These are phyloP conservation scores for Hoplodrina ambigua DNA, from an alignment of 2,888 invertebrate genomes.

Conservation along the genomic window DNA sequence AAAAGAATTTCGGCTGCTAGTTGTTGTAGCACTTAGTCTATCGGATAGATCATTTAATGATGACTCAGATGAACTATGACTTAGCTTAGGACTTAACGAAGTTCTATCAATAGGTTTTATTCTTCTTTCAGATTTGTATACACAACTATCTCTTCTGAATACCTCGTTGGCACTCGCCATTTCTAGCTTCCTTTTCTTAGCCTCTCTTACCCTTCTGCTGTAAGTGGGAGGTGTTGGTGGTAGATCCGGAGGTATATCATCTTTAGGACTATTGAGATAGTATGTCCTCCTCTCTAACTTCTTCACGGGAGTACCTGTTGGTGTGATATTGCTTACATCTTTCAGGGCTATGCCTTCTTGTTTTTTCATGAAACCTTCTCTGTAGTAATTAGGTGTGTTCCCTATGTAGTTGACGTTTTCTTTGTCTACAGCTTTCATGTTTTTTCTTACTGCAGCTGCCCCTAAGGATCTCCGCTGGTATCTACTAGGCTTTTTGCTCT, in stretches of 20 bases:
- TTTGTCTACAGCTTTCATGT: slow-evolving; percentile 80
- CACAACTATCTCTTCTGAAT: slow-evolving; percentile 80
- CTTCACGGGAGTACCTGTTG: slow-evolving; percentile 83
- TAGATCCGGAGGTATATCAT: slow-evolving; percentile 81
- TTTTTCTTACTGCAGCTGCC: slow-evolving; percentile 80
- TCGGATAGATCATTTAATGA: slow-evolving; percentile 83
- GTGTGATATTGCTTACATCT: slow-evolving; percentile 92
- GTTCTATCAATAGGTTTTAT: slow-evolving; percentile 77
- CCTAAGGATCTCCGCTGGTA: slow-evolving; percentile 86
- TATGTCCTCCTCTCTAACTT: slow-evolving; percentile 79
- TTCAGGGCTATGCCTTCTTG: slow-evolving; percentile 87
- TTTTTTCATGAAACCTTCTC: slow-evolving; percentile 90
- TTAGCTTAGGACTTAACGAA: slow-evolving; percentile 74
- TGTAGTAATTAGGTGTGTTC: slow-evolving; percentile 91
- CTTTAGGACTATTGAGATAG: slow-evolving; percentile 76
- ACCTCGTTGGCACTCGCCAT: slow-evolving; percentile 79
- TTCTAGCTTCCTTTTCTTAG: slow-evolving; percentile 87
- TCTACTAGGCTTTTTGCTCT: slow-evolving; percentile 86
- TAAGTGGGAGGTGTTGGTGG: slow-evolving; percentile 85
- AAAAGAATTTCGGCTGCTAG: slow-evolving; percentile 77
- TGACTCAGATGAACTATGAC: slow-evolving; percentile 84
- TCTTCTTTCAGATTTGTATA: slow-evolving; percentile 85
- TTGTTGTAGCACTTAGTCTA: slow-evolving; percentile 76
- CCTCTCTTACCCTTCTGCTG: slow-evolving; percentile 86
- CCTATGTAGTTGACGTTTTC: slow-evolving; percentile 88